Base-by-base conservation (phyloP, 2,113 vertebrate species). In the Vulpes ferrilata region DNA sequence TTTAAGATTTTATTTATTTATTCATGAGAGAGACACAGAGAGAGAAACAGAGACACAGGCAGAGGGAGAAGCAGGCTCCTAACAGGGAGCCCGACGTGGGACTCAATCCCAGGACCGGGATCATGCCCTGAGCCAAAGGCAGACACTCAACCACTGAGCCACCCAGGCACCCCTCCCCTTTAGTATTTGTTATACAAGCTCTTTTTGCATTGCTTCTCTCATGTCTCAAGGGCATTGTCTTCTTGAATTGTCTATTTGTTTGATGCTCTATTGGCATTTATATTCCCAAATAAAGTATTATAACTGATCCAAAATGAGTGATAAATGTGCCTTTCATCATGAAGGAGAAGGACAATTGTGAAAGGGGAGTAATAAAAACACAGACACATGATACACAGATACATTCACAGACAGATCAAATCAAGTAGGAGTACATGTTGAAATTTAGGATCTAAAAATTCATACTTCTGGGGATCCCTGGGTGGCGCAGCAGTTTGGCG, bases 171-270 rank as follows among this genome's bases (percentile, higher is more conserved):
- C 20, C 60, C 22, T 62, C 60, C 60, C 20, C 60, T 62, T 62
- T 62, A 80, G 23, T 85, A 60, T 83, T 93, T 92, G 60, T 78
- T 86, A 59, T 48, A 30, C 25, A 92, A 53, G 0, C 17, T 89
- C 48, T 92, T 81, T 93, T 94, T 92, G 73, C 35, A 92, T 93
- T 88, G 27, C 3, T 85, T 64, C 5, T 86, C 15, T 7, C 87
- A 8, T 91, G 88, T 97, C 38, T 92, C n/a, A 96, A 64, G 13
- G 27, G 11, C 11, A 83, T 87, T 92, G 23, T 48, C 53, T 69
- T 96, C n/a, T 91, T 95, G 79, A 85, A 78, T 89, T 93, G 19
- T 88, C 43, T 93, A 25, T 92, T 88, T 88, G 35, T 92, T 95
- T 64, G 30, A 85, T 96, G 48, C 51, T 13, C 27, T 67, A 2